Conservation (phyloP, 2,797 vertebrate genomes). For the Coregonus ussuriensis region DNA sequence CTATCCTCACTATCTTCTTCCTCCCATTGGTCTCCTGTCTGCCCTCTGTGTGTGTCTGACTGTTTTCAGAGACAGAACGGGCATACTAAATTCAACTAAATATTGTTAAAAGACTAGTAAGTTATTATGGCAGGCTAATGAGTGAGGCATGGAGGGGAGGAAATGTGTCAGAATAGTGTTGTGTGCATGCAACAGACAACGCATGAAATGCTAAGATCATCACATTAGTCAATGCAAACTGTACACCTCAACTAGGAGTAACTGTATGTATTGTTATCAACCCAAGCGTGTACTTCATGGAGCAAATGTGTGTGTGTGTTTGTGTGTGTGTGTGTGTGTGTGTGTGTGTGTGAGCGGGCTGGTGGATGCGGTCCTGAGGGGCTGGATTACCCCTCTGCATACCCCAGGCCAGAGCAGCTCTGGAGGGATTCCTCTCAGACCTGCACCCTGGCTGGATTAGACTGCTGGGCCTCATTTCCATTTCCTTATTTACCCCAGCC, state of each 20-base stretch:
- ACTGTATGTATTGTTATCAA: neutral
- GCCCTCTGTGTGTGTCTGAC: conserved; percentile 37
- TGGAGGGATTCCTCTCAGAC: conserved; percentile 77
- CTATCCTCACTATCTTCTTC: conserved; percentile 13
- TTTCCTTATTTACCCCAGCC: conserved; percentile 70
- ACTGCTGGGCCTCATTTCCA: conserved; percentile 72
- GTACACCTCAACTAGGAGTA: neutral
- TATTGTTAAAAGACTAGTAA: conserved; percentile 46
- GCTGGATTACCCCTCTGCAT: conserved; percentile 79
- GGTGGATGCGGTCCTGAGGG: conserved; percentile 72
- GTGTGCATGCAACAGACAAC: neutral
- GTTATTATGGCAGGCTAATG: conserved; percentile 47
- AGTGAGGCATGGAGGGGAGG: conserved; percentile 26
- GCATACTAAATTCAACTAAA: neutral
- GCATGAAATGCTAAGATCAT: neutral
- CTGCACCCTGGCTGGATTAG: conserved; percentile 79
- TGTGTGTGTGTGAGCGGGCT: conserved; percentile 31
- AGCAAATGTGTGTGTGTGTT: conserved; percentile 14
- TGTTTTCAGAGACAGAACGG: conserved; percentile 27
- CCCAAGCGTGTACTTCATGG: neutral
- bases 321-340: conserved; percentile 5
- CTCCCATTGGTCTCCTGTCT: conserved; percentile 50
- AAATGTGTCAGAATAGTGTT: neutral
- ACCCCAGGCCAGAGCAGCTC: conserved; percentile 78
- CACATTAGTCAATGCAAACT: neutral